phyloP scores from a whole-genome alignment of 2,888 invertebrate species.

The Bellardia pandia region DNA sequence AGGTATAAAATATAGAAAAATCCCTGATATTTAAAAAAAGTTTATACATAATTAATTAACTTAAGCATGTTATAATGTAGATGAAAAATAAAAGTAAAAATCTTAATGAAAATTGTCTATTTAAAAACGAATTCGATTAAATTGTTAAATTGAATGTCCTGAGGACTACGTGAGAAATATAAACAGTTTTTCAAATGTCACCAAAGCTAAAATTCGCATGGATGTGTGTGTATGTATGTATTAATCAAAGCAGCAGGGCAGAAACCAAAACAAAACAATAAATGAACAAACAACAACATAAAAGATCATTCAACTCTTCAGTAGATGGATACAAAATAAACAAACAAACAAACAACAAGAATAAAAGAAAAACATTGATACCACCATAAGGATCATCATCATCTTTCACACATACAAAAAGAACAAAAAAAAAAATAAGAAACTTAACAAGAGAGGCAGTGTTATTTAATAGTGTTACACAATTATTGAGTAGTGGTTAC shows the following conservation, averaged over 20 bases:
- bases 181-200: slow-evolving; percentile 12
- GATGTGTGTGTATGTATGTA: neutral
- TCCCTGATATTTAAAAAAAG: too few relatives aligned
- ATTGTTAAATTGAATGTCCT: slow-evolving; percentile 13
- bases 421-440: slow-evolving; percentile 1
- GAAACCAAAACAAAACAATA: slow-evolving; percentile 39
- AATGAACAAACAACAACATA: slow-evolving; percentile 53
- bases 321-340: slow-evolving; percentile 22
- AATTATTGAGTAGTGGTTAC: too few relatives aligned
- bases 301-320: slow-evolving; percentile 68
- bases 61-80: too few relatives aligned
- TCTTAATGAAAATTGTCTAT: neutral
- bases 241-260: slow-evolving; percentile 32
- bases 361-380: slow-evolving; percentile 25
- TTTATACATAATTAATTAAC: too few relatives aligned
- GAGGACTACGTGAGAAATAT: neutral
- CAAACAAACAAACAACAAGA: slow-evolving; percentile 15
- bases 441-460: slow-evolving; percentile 6
- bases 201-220: slow-evolving; percentile 7
- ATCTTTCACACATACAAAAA: too few relatives aligned
- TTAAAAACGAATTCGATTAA: neutral
- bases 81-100: too few relatives aligned
- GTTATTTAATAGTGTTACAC: too few relatives aligned
- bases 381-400: slow-evolving; percentile 43
- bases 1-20: too few relatives aligned